Conservation (phyloP, 2,888 invertebrate species). For the Pristionchus fissidentatus region DNA sequence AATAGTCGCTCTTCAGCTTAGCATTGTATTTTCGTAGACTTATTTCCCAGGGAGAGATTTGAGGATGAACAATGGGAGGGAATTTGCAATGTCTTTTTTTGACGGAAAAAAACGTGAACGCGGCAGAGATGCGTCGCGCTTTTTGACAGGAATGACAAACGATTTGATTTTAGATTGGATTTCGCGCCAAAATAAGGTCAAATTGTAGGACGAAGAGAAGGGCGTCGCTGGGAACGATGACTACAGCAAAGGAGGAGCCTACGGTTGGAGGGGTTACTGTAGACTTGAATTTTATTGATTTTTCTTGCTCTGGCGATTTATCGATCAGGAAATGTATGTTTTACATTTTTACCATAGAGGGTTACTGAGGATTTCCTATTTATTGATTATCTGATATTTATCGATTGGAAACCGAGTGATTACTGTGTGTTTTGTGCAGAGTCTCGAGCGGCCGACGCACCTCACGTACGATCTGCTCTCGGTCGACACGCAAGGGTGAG, state of each 20-base stretch:
- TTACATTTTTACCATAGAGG: too few relatives aligned
- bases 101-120: too few relatives aligned
- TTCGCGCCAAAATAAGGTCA: not conserved
- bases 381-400: not conserved
- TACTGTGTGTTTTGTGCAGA: not conserved
- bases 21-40: too few relatives aligned
- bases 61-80: too few relatives aligned
- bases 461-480: constrained; percentile 48
- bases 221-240: constrained; percentile 26
- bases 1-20: too few relatives aligned
- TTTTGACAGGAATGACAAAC: not conserved
- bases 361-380: too few relatives aligned
- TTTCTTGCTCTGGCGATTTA: too few relatives aligned
- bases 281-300: not conserved
- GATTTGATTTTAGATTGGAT: not conserved
- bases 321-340: too few relatives aligned
- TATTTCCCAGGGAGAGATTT: too few relatives aligned
- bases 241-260: constrained; percentile 17
- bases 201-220: constrained; percentile 12
- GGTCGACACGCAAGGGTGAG: constrained; percentile 40
- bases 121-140: not conserved
- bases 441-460: constrained; percentile 42
- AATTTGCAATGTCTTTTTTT: too few relatives aligned
- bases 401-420: not conserved
- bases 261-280: not conserved